phyloP scores from a whole-genome alignment of 2,888 invertebrate species.

The Aethes cnicana region DNA sequence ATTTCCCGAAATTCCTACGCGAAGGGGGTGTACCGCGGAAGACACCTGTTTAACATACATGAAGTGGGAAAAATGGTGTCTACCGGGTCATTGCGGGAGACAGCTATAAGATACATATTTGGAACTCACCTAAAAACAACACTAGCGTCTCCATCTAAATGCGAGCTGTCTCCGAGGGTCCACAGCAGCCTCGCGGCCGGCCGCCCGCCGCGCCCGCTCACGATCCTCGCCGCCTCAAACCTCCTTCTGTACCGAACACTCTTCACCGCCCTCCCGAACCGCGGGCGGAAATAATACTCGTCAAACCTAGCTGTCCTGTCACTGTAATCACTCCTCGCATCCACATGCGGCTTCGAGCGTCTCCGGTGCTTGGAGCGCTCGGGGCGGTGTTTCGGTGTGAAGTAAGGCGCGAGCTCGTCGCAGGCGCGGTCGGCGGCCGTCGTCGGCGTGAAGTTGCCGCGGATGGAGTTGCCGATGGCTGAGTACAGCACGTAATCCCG shows the following conservation, averaged over 20 bases:
- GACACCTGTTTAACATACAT: no score
- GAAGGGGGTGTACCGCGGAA: no score
- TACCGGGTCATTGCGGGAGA: no score
- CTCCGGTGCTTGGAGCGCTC: slow-evolving; percentile 58
- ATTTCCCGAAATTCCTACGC: no score
- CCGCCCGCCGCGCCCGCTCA: no score
- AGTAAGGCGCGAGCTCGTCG: slow-evolving; percentile 61
- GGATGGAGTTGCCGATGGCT: slow-evolving; percentile 60
- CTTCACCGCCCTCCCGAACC: slow-evolving; percentile 56
- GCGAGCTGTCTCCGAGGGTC: slow-evolving; percentile 64
- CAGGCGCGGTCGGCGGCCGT: slow-evolving; percentile 61
- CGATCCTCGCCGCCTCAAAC: slow-evolving; percentile 60
- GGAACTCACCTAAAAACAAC: slow-evolving; percentile 76
- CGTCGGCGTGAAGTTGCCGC: slow-evolving; percentile 75
- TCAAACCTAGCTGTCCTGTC: slow-evolving; percentile 37
- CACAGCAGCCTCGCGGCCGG: no score
- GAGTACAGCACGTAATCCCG: slow-evolving; percentile 71
- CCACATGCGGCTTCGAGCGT: slow-evolving; percentile 34
- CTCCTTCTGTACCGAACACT: slow-evolving; percentile 53
- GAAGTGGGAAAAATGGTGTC: no score
- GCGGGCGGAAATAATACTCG: slow-evolving; percentile 66
- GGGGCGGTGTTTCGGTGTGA: slow-evolving; percentile 60
- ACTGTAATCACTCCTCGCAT: slow-evolving; percentile 8
- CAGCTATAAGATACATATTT: no score
- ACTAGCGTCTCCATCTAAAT: slow-evolving; percentile 61